These are phyloP conservation scores for Solenopsis fugax DNA, from an alignment of 1,140 invertebrate species.

Conservation along the genomic window DNA sequence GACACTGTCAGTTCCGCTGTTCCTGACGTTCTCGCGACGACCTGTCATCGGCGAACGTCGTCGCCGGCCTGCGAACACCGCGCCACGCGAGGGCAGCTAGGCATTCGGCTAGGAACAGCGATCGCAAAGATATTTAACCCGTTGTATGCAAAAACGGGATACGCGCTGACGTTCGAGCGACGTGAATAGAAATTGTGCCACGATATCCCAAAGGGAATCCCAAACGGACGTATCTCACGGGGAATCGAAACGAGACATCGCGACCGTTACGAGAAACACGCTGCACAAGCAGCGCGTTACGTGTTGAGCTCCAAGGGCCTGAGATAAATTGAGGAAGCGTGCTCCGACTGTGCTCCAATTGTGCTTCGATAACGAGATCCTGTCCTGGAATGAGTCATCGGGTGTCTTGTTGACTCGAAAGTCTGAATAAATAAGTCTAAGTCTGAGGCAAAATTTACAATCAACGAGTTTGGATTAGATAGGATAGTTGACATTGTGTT, in stretches of 20 bases:
- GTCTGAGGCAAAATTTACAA: not conserved
- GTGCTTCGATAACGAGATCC: not conserved
- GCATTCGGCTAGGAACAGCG: not conserved
- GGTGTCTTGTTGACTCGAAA: not conserved
- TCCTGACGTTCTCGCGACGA: not conserved
- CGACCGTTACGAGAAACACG: too few relatives aligned
- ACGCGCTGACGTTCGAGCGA: constrained; percentile 9
- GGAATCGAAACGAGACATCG: not conserved
- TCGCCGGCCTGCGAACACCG: not conserved
- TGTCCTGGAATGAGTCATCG: not conserved
- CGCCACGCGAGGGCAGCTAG: not conserved
- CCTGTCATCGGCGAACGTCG: not conserved
- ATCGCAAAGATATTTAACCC: not conserved
- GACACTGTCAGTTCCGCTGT: not conserved
- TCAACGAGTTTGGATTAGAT: not conserved
- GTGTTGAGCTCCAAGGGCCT: not conserved
- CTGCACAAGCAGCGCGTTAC: too few relatives aligned
- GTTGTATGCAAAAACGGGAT: not conserved
- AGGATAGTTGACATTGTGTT: not conserved
- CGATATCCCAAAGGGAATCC: not conserved
- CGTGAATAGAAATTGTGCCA: constrained; percentile 14
- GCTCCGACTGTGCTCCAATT: constrained; percentile 6
- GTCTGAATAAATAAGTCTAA: not conserved
- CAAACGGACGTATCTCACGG: not conserved
- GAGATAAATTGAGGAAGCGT: not conserved